Percentiles rank a stretch among this genome's conserved stretches.
These are phyloP conservation scores for Microctonus brassicae DNA, from an alignment of 2,888 invertebrate species.

Conservation along the genomic window DNA sequence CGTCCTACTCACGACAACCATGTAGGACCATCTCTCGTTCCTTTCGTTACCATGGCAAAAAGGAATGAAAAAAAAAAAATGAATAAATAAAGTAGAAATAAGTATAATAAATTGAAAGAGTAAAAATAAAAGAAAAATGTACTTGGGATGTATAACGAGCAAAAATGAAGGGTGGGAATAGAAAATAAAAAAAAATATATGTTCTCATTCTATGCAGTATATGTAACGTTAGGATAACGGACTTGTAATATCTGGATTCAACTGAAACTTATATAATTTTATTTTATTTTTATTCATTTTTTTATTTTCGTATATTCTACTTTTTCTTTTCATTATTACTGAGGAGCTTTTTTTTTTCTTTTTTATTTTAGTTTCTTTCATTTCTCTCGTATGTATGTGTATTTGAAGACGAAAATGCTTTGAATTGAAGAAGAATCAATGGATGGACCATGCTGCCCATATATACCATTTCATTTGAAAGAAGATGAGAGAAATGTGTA, in stretches of 20 bases:
- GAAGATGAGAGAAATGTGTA: background rate
- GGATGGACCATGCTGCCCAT: background rate
- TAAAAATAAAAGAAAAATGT: background rate
- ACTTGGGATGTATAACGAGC: constrained; percentile 25
- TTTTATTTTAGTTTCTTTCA: background rate
- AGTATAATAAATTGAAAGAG: background rate
- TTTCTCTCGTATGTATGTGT: background rate
- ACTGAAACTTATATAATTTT: background rate
- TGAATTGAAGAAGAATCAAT: constrained; percentile 2
- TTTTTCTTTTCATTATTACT: background rate
- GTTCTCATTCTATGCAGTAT: background rate
- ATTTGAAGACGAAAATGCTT: constrained; percentile 7
- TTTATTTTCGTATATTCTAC: background rate
- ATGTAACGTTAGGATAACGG: constrained; percentile 1
- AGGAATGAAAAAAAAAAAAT: background rate
- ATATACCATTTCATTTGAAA: background rate
- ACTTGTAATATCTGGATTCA: constrained; percentile 11
- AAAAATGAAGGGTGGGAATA: constrained; percentile 5
- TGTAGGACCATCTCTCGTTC: constrained; percentile 22
- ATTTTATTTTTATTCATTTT: background rate
- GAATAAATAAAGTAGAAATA: too few relatives aligned
- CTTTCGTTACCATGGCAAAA: constrained; percentile 21
- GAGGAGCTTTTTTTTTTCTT: background rate
- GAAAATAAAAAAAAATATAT: background rate
- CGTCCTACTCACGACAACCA: constrained; percentile 30